These are phyloP conservation scores for Dendrolimus houi DNA, from an alignment of 2,888 invertebrate species.

Conservation along the genomic window DNA sequence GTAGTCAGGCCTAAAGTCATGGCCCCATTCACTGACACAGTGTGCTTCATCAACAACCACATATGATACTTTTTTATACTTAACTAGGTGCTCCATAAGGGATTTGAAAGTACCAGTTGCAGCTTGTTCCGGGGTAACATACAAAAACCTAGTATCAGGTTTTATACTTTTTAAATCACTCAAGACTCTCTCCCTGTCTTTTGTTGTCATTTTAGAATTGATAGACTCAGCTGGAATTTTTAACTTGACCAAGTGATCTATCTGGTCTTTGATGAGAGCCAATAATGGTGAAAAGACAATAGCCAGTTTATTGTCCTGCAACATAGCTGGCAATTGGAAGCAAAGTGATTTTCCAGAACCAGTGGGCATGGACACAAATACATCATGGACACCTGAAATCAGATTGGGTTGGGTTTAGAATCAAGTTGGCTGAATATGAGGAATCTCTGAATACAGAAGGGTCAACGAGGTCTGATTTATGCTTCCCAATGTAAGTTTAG, in stretches of 20 bases:
- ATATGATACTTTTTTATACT: constrained; percentile 88
- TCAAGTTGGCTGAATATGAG: too few relatives aligned
- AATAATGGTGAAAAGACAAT: constrained; percentile 97
- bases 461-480: too few relatives aligned
- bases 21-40: constrained; percentile 99
- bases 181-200: constrained; percentile 86
- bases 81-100: constrained; percentile 81
- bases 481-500: too few relatives aligned
- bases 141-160: constrained; percentile 90
- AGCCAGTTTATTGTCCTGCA: constrained; percentile 87
- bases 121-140: constrained; percentile 98
- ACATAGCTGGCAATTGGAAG: constrained; percentile 95
- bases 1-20: constrained; percentile 97
- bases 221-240: constrained; percentile 91
- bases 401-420: too few relatives aligned
- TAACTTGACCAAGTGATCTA: constrained; percentile 86
- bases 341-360: constrained; percentile 98
- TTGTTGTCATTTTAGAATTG: constrained; percentile 91
- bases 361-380: constrained; percentile 98
- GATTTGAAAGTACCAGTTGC: constrained; percentile 85
- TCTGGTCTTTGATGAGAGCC: constrained; percentile 98
- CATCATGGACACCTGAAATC: constrained; percentile 87
- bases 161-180: constrained; percentile 84
- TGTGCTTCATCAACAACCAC: constrained; percentile 98
- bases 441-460: too few relatives aligned